Percentiles rank a stretch among this genome's conserved stretches.
Evolutionary conservation across 2,113 vertebrate species (phyloP).

Genomic region (Cettia cetti): DNA sequence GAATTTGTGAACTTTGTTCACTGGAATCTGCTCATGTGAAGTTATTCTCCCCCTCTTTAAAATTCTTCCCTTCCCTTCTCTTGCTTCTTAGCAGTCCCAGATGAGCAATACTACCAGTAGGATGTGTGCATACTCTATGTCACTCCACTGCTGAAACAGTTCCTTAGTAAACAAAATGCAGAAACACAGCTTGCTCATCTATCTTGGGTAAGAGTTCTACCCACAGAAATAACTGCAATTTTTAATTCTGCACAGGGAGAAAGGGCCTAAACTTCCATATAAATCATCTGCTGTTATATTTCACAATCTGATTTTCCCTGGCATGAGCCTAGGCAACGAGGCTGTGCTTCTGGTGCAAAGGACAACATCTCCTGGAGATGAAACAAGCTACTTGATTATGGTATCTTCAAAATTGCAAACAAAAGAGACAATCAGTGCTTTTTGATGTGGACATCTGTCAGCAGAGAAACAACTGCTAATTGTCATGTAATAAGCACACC

Average conservation of each 20-base stretch:
- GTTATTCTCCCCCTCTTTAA: background rate
- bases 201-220: background rate
- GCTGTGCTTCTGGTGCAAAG: background rate
- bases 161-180: background rate
- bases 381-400: background rate
- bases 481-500: constrained; percentile 18
- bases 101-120: background rate
- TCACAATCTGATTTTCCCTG: background rate
- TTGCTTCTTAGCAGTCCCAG: background rate
- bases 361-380: background rate
- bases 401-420: background rate
- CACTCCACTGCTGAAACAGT: background rate
- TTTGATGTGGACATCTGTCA: constrained; percentile 35
- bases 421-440: constrained; percentile 19
- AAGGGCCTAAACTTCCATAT: background rate
- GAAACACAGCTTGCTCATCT: background rate
- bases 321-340: background rate
- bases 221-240: background rate
- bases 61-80: background rate
- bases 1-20: background rate
- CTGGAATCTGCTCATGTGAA: background rate
- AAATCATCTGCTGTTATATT: background rate
- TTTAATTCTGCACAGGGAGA: background rate
- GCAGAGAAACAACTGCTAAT: constrained; percentile 38
- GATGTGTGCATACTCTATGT: background rate